Percentiles rank a stretch among this genome's conserved stretches.
Conservation (phyloP, 2,797 vertebrate genomes). For the Triplophysa bombifrons region DNA sequence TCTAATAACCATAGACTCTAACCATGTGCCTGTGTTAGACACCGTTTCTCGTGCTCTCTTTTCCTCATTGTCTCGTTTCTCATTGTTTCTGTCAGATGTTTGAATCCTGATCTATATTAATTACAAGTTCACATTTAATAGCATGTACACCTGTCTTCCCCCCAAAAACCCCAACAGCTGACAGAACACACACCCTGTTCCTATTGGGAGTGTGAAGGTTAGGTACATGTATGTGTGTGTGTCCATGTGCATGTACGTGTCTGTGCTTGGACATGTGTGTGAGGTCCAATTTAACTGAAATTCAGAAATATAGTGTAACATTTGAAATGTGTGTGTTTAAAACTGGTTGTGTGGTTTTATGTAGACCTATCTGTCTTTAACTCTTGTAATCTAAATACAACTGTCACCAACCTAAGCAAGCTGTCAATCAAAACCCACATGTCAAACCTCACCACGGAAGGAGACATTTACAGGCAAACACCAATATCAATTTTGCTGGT, state of each 20-base stretch:
- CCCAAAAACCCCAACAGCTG: conserved; percentile 68
- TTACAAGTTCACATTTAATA: conserved; percentile 22
- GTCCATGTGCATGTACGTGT: background rate
- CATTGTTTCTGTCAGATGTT: conserved; percentile 23
- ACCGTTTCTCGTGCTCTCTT: background rate
- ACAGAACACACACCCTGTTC: conserved; percentile 74
- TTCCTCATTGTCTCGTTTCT: background rate
- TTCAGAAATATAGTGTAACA: too few species aligned
- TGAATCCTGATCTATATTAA: conserved; percentile 27
- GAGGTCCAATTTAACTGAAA: background rate
- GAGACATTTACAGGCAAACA: background rate
- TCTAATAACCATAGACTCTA: background rate
- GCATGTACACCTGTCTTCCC: conserved; percentile 24
- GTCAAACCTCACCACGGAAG: conserved; percentile 15
- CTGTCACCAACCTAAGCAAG: conserved; percentile 9
- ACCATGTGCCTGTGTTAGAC: background rate
- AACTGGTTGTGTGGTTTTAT: background rate
- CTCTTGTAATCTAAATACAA: conserved; percentile 4
- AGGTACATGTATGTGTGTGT: conserved; percentile 51
- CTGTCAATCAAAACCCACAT: conserved; percentile 36
- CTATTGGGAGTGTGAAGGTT: conserved; percentile 72
- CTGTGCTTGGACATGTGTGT: background rate
- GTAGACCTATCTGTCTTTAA: background rate
- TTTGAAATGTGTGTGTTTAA: background rate
- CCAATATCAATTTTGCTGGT: background rate